phyloP scores from a whole-genome alignment of 2,888 invertebrate species.

The Scrobipalpa atriplicella region DNA sequence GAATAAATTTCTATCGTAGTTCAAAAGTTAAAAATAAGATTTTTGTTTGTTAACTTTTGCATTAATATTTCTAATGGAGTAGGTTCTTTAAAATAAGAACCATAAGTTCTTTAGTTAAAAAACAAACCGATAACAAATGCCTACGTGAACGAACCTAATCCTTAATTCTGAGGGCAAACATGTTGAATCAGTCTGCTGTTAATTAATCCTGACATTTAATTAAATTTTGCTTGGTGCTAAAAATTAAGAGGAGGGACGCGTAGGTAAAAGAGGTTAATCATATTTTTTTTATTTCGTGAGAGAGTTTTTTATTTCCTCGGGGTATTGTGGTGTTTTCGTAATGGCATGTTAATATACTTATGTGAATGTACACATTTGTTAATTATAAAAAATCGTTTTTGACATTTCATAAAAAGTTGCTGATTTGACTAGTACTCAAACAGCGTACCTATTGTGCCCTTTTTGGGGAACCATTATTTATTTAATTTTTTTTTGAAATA shows the following conservation, averaged over 20 bases:
- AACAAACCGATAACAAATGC: neutral
- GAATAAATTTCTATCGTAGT: neutral
- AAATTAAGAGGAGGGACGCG: constrained; percentile 28
- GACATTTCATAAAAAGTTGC: no score
- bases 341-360: neutral
- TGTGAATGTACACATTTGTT: neutral
- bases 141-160: constrained; percentile 10
- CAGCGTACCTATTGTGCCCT: no score
- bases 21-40: neutral
- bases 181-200: constrained; percentile 28
- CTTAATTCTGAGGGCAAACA: constrained; percentile 30
- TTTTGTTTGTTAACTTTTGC: neutral
- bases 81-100: neutral
- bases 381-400: neutral
- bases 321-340: neutral
- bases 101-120: neutral
- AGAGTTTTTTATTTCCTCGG: constrained; percentile 8
- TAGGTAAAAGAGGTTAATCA: constrained; percentile 26
- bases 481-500: no score
- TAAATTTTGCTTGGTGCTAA: constrained; percentile 32
- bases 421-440: neutral
- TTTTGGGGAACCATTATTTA: no score
- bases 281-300: constrained; percentile 20
- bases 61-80: neutral
- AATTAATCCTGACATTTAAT: constrained; percentile 32